A percentile compares a stretch with the other conserved stretches of the same genome.
These are phyloP conservation scores for Melinaea menophilus DNA, from an alignment of 2,888 invertebrate genomes.

Conservation along the genomic window DNA sequence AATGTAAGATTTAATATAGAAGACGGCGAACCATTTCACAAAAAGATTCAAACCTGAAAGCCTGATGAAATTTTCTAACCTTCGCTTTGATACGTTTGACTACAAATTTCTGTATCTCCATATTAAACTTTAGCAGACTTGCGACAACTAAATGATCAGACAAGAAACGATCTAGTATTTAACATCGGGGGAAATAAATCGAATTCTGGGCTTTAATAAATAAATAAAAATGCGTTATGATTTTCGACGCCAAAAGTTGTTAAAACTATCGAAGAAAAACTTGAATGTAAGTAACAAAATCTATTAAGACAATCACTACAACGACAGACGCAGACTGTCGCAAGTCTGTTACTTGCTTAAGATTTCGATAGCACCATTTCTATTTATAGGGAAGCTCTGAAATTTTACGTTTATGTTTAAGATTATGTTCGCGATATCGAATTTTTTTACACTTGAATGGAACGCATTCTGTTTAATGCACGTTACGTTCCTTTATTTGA, in stretches of 20 bases:
- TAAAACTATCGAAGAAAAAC: no score
- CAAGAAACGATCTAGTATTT: neutral
- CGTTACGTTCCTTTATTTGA: constrained; percentile 2
- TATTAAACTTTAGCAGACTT: constrained; percentile 15
- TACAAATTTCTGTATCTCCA: constrained; percentile 22
- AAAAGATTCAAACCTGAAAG: constrained; percentile 7
- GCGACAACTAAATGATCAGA: constrained; percentile 8
- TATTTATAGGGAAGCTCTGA: constrained; percentile 25
- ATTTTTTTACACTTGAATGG: constrained; percentile 11
- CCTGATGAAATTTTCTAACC: constrained; percentile 26
- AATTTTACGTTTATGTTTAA: constrained; percentile 28
- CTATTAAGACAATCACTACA: neutral
- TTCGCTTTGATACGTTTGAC: constrained; percentile 25
- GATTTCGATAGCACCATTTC: constrained; percentile 22
- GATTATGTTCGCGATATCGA: constrained; percentile 18
- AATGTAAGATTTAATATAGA: neutral
- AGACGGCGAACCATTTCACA: neutral
- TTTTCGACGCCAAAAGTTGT: no score
- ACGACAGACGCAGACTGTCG: constrained; percentile 5
- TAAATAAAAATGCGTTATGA: no score
- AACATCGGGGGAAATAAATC: neutral
- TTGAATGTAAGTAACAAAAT: no score
- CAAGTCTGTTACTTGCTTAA: constrained; percentile 12
- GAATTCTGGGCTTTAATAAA: no score
- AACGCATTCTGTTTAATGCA: neutral